phyloP scores from a whole-genome alignment of 2,888 invertebrate species.

The Pristionchus fissidentatus region DNA sequence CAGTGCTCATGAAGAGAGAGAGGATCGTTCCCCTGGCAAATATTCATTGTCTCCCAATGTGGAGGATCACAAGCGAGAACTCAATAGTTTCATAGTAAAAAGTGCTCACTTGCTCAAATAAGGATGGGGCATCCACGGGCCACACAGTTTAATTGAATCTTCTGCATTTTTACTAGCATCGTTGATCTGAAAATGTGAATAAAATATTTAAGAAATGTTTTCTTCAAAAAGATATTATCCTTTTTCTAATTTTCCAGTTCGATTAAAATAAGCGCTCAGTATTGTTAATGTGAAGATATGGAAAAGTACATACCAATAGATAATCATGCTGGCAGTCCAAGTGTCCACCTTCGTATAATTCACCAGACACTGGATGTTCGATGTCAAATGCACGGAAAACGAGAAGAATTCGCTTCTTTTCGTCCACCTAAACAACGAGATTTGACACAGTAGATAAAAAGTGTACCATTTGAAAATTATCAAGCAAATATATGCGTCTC shows the following conservation, averaged over 20 bases:
- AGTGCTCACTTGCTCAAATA: constrained; percentile 26
- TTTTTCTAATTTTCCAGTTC: background rate
- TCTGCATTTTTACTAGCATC: background rate
- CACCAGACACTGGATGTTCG: background rate
- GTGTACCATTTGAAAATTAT: background rate
- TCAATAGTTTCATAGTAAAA: background rate
- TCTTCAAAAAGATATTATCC: background rate
- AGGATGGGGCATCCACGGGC: constrained; percentile 23
- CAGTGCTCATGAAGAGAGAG: constrained; percentile 24
- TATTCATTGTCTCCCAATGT: background rate
- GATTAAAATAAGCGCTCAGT: too few species aligned
- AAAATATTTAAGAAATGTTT: too few species aligned
- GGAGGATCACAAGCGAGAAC: background rate
- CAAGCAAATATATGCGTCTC: background rate
- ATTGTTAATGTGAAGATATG: too few species aligned
- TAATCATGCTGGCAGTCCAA: constrained; percentile 12
- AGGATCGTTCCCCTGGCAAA: constrained; percentile 15
- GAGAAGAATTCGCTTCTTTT: constrained; percentile 38
- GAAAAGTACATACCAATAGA: background rate
- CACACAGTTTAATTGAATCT: constrained; percentile 20
- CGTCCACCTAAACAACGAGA: background rate
- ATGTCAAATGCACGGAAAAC: constrained; percentile 33
- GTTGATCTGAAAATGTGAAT: background rate
- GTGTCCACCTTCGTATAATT: background rate
- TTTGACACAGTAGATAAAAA: too few species aligned